Evolutionary conservation across 2,113 vertebrate genomes (phyloP).

Genomic region (Dasyprocta punctata): DNA sequence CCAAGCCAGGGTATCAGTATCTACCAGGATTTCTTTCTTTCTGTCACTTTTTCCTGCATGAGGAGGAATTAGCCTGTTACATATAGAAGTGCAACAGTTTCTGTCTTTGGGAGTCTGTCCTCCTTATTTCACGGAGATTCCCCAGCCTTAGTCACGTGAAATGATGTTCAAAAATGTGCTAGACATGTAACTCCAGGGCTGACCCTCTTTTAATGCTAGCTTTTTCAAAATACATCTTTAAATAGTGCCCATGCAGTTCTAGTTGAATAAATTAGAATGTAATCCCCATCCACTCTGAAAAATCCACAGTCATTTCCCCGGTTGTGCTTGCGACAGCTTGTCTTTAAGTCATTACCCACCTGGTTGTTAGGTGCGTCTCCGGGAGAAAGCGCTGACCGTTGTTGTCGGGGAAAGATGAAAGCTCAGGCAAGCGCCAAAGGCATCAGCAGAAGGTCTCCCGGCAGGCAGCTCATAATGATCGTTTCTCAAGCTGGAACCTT

Average conservation of each 20-base stretch:
- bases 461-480: slow-evolving; percentile 47
- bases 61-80: not conserved
- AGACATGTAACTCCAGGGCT: slow-evolving; percentile 62
- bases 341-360: slow-evolving; percentile 73
- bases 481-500: slow-evolving; percentile 38
- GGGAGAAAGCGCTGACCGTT: slow-evolving; percentile 68
- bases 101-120: not conserved
- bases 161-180: not conserved
- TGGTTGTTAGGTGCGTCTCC: slow-evolving; percentile 57
- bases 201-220: slow-evolving; percentile 33
- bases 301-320: slow-evolving; percentile 66
- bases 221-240: slow-evolving; percentile 57
- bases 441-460: slow-evolving; percentile 60
- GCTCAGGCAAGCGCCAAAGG: not conserved
- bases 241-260: slow-evolving; percentile 42
- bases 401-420: slow-evolving; percentile 70
- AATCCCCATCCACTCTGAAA: slow-evolving; percentile 38
- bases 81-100: not conserved
- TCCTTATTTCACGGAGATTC: not conserved
- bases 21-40: not conserved
- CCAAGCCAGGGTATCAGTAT: not conserved
- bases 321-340: not conserved
- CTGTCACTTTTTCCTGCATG: not conserved
- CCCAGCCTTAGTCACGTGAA: not conserved
- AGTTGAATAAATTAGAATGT: slow-evolving; percentile 77